A percentile compares a stretch with the other conserved stretches of the same genome.
These are phyloP conservation scores for Pharmacophagus antenor DNA, from an alignment of 2,888 invertebrate genomes.

Conservation along the genomic window DNA sequence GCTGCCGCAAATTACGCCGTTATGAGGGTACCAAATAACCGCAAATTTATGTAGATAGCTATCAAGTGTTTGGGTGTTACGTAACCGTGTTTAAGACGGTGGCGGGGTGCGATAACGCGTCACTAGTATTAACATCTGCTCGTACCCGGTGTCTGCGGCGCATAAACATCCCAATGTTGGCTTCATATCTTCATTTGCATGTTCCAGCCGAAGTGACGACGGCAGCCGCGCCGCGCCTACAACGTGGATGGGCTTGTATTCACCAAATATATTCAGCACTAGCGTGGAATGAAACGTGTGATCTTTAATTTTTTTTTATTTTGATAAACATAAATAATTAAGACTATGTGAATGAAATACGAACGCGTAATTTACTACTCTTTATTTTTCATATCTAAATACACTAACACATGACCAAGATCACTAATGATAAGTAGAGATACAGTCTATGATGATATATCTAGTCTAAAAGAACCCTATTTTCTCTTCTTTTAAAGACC, in stretches of 20 bases:
- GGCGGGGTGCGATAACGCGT: slow-evolving; percentile 59
- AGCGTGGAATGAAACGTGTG: slow-evolving; percentile 25
- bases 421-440: too few relatives aligned
- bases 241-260: slow-evolving; percentile 57
- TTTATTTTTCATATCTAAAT: too few relatives aligned
- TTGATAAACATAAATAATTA: too few relatives aligned
- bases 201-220: slow-evolving; percentile 45
- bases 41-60: slow-evolving; percentile 75
- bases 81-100: slow-evolving; percentile 69
- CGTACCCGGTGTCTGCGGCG: slow-evolving; percentile 46
- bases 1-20: slow-evolving; percentile 66
- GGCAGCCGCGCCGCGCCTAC: slow-evolving; percentile 50
- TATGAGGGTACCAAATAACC: slow-evolving; percentile 69
- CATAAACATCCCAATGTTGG: slow-evolving; percentile 64
- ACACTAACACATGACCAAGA: too few relatives aligned
- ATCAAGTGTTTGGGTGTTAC: slow-evolving; percentile 64
- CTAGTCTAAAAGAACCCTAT: too few relatives aligned
- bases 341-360: too few relatives aligned
- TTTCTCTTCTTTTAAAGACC: too few relatives aligned
- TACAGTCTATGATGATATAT: too few relatives aligned
- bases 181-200: slow-evolving; percentile 75
- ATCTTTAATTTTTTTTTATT: slow-evolving; percentile 26
- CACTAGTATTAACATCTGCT: slow-evolving; percentile 66
- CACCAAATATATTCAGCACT: slow-evolving; percentile 60
- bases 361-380: too few relatives aligned